Base-by-base conservation (phyloP, 2,113 vertebrate species). In the Erpornis zantholeuca region DNA sequence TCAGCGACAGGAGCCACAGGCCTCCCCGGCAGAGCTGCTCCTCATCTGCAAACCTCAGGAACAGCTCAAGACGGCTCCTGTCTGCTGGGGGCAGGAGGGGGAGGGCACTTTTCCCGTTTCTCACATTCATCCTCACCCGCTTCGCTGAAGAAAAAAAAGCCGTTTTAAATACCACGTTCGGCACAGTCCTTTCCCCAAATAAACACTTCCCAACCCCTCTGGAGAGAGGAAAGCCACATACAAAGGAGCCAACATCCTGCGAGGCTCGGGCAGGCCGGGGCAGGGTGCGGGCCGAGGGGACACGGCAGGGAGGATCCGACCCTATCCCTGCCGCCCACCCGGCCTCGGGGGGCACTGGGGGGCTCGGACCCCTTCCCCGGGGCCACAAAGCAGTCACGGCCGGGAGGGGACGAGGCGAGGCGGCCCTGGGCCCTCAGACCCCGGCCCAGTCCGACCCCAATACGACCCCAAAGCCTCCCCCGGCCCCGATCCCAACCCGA, bases 221-320 rank as follows among this genome's bases (percentile, higher is more conserved):
- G 85, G 45, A 86, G 63, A 59, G 63, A 90, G 88, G 83, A 31
- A 90, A 94, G 86, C 76, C 76, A 50, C 85, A 44, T 83, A 96
- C 96, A 96, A 96, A 95, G 91, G 89, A 93, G 68, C 76, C 88
- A 59, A 82, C 91, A 86, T 88, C 91, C 94, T 80, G 83, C 83
- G 18, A 33, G 85, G 90, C 77, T 71, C 15, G 11, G 82, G 40
- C 84, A 56, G 92, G 91, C 69, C 94, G 5, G 52, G 42, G 63
- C 60, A 25, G 68, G 80, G 70, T 11, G 57, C 78, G 11, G 77
- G 92, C 82, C 69, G 10, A 14, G 63, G 40, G 50, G 11, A 49
- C 68, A 6, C 53, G 40, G 38, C 17, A 7, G 59, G 52, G 35
- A 22, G 27, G 54, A 44, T 53, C 72, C 33, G 20, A 40, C 31